Evolutionary conservation across 2,888 invertebrate species (phyloP).

Genomic region (Timandra comae): DNA sequence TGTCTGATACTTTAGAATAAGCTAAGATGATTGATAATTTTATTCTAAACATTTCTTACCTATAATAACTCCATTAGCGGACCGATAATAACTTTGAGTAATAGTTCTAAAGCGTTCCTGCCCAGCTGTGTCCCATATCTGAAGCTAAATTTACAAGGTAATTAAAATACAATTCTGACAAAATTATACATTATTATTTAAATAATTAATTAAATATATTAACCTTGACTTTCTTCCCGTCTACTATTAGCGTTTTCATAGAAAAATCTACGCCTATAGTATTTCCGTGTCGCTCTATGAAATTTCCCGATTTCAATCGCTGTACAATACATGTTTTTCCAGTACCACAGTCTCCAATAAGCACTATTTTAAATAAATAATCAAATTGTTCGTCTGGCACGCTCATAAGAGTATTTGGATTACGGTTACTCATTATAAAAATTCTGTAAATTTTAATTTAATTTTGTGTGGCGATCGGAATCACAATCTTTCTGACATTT

Average conservation of each 20-base stretch:
- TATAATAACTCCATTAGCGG: conserved; percentile 97
- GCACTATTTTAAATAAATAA: conserved; percentile 95
- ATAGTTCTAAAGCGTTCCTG: conserved; percentile 98
- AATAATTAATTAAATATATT: conserved; percentile 37
- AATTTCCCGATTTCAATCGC: conserved; percentile 96
- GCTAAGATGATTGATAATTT: neutral
- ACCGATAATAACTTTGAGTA: conserved; percentile 97
- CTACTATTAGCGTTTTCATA: conserved; percentile 96
- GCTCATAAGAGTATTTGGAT: conserved; percentile 85
- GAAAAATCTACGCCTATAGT: conserved; percentile 99
- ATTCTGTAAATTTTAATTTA: conserved; percentile 37
- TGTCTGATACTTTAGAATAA: no score
- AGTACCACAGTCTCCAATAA: conserved; percentile 93
- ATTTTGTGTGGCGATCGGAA: conserved; percentile 23
- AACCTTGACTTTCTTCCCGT: conserved; percentile 97
- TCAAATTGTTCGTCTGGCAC: conserved; percentile 91
- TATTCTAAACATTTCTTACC: conserved; percentile 65
- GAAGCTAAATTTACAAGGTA: conserved; percentile 83
- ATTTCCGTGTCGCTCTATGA: conserved; percentile 95
- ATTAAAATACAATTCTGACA: no score
- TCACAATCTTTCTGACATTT: conserved; percentile 12
- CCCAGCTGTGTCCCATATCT: conserved; percentile 98
- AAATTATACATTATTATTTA: no score
- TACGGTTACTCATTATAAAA: conserved; percentile 80
- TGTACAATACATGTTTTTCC: conserved; percentile 97